These are phyloP conservation scores for Periphyllus acericola DNA, from an alignment of 2,888 invertebrate genomes.

Conservation along the genomic window DNA sequence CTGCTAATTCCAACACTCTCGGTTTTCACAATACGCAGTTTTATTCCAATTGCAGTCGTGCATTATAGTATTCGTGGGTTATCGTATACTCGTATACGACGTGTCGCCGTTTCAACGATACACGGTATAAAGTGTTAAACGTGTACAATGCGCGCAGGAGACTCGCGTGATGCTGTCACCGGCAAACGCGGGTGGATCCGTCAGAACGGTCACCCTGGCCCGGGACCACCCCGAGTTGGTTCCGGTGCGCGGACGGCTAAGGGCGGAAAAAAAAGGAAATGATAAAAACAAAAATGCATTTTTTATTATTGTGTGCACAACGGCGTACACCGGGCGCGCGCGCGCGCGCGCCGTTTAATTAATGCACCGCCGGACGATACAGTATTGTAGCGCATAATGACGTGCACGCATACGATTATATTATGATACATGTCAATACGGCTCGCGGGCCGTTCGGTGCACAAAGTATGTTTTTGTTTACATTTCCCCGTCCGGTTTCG, in stretches of 20 bases:
- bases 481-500: conserved; percentile 37
- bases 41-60: too few species aligned
- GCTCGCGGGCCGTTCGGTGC: conserved; percentile 25
- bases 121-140: too few species aligned
- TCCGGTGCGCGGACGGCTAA: not conserved
- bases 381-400: not conserved
- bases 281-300: not conserved
- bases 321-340: not conserved
- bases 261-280: not conserved
- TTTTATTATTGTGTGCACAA: too few species aligned
- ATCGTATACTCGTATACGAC: too few species aligned
- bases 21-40: too few species aligned
- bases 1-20: too few species aligned
- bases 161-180: not conserved
- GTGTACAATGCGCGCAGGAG: too few species aligned
- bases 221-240: too few species aligned
- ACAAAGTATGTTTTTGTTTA: conserved; percentile 31
- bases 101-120: too few species aligned
- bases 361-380: not conserved
- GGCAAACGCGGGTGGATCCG: not conserved
- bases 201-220: not conserved
- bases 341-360: not conserved
- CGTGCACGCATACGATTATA: not conserved
- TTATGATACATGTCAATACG: conserved; percentile 33
- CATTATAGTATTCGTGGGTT: too few species aligned